Conservation (phyloP, 2,797 vertebrate species). For the Premnoplex brunnescens region DNA sequence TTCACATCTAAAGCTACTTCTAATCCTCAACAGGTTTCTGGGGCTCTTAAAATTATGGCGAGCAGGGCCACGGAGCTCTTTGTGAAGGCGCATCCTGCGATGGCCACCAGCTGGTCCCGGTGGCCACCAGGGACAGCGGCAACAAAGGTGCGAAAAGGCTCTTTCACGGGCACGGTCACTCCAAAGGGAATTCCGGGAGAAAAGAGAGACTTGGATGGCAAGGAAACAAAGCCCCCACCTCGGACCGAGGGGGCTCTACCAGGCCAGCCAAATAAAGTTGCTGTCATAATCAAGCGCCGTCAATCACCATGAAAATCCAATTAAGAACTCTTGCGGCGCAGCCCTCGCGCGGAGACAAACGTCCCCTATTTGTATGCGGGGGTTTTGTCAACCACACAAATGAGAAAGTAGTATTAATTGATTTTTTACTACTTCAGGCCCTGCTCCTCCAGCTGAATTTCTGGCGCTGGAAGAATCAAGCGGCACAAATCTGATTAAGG, state of each 20-base stretch:
- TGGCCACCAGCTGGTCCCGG: constrained; percentile 84
- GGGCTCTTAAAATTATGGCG: constrained; percentile 72
- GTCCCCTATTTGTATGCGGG: constrained; percentile 65
- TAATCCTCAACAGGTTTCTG: constrained; percentile 83
- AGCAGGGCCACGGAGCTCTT: constrained; percentile 80
- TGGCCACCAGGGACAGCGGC: constrained; percentile 82
- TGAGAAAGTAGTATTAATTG: constrained; percentile 71
- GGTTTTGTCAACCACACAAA: constrained; percentile 49
- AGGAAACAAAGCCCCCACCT: background rate
- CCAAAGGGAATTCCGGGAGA: constrained; percentile 72
- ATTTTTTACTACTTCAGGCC: constrained; percentile 45
- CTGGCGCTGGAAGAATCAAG: constrained; percentile 1
- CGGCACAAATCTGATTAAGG: constrained; percentile 62
- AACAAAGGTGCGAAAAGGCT: constrained; percentile 97
- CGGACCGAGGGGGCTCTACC: constrained; percentile 64
- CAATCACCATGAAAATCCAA: constrained; percentile 82
- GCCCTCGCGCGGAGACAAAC: constrained; percentile 71
- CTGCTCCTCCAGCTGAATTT: constrained; percentile 59
- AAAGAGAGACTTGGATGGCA: constrained; percentile 72
- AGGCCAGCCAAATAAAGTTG: constrained; percentile 79
- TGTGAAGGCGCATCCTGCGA: constrained; percentile 55
- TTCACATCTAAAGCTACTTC: constrained; percentile 82
- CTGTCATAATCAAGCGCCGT: constrained; percentile 77
- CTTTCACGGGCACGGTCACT: constrained; percentile 85
- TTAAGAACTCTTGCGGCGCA: constrained; percentile 71